Percentiles rank a stretch among this genome's conserved stretches.
Conservation (phyloP, 2,888 invertebrate genomes). For the Caenorhabditis afra region DNA sequence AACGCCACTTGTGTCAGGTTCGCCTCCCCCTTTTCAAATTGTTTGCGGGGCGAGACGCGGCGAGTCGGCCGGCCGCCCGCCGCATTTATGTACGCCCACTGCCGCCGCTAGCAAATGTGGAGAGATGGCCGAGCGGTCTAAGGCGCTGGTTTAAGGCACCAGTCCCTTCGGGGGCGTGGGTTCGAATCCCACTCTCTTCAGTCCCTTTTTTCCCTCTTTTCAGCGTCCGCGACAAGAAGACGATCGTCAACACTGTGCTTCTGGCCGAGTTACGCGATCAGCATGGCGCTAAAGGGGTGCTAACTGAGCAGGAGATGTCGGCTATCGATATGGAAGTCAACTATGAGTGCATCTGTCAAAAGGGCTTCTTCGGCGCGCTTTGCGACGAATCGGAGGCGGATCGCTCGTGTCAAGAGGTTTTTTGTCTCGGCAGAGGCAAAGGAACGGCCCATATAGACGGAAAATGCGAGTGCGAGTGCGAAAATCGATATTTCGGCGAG, state of each 20-base stretch:
- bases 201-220: constrained; percentile 13
- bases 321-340: constrained; percentile 31
- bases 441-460: constrained; percentile 29
- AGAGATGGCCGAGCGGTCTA: constrained; percentile 89
- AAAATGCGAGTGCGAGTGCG: constrained; percentile 62
- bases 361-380: constrained; percentile 53
- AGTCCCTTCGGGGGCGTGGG: constrained; percentile 91
- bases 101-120: constrained; percentile 13
- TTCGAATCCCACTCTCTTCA: constrained; percentile 87
- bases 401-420: constrained; percentile 40
- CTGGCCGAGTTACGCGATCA: background rate
- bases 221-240: constrained; percentile 13
- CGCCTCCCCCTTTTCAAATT: background rate
- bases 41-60: too few species aligned
- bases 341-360: constrained; percentile 58
- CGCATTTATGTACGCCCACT: too few species aligned
- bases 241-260: constrained; percentile 32
- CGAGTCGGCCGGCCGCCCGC: too few species aligned
- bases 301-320: constrained; percentile 22
- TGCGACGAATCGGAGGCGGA: constrained; percentile 60
- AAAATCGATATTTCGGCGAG: constrained; percentile 59
- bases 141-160: constrained; percentile 91
- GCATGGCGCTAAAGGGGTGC: background rate
- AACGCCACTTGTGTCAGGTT: constrained; percentile 65
- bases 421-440: constrained; percentile 60